A percentile compares a stretch with the other conserved stretches of the same genome.
phyloP scores from a whole-genome alignment of 2,113 vertebrate species.

The Megalops atlanticus region DNA sequence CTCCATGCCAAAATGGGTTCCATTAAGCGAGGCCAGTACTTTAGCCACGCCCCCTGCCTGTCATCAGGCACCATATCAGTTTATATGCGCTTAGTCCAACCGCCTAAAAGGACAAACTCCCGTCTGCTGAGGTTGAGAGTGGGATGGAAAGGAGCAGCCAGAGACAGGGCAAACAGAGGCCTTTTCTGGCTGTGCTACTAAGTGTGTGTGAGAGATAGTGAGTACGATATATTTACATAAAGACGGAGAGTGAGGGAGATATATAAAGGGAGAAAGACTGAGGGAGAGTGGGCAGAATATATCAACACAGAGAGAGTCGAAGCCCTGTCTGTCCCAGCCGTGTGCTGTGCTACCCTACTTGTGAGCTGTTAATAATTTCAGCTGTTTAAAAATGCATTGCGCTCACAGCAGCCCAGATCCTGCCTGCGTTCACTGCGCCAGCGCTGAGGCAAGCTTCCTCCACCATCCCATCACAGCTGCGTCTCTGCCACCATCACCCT shows the following conservation, averaged over 20 bases:
- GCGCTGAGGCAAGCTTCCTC: neutral
- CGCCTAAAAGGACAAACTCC: no score
- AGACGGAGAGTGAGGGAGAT: neutral
- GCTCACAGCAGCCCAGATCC: conserved; percentile 37
- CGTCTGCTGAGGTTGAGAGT: no score
- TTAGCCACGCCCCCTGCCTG: no score
- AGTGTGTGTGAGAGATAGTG: neutral
- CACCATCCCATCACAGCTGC: neutral
- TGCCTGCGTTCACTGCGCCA: neutral
- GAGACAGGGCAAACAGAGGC: no score
- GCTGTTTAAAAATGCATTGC: conserved; percentile 52
- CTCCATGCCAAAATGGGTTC: no score
- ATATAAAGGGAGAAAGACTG: neutral
- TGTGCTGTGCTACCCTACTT: conserved; percentile 29
- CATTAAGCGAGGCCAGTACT: no score
- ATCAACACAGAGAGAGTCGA: neutral
- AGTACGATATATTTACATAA: neutral
- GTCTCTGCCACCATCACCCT: neutral
- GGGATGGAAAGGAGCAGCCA: no score
- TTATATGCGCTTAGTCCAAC: no score
- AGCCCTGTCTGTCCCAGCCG: conserved; percentile 8
- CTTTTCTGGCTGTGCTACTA: no score
- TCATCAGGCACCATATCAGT: no score
- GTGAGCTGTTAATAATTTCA: conserved; percentile 44
- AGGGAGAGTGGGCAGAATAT: neutral